phyloP scores from a whole-genome alignment of 2,888 invertebrate genomes.

The Drosophila maculinotata region DNA sequence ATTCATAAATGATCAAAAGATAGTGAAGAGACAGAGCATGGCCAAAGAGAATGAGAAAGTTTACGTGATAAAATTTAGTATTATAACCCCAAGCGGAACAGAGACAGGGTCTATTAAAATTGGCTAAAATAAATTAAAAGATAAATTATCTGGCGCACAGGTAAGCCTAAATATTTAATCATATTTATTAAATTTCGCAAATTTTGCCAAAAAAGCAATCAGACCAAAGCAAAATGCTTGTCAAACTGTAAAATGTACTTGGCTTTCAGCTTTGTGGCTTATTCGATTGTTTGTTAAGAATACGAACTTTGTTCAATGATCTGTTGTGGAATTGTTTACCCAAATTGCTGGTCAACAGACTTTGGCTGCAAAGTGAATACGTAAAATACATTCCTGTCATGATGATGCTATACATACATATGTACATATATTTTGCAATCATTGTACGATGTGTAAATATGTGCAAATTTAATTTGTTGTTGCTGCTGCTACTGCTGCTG shows the following conservation, averaged over 20 bases:
- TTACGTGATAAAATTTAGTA: conserved; percentile 10
- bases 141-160: no score
- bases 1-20: conserved; percentile 35
- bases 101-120: no score
- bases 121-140: no score
- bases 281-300: conserved; percentile 11
- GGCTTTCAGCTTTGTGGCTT: conserved; percentile 8
- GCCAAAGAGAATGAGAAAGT: conserved; percentile 23
- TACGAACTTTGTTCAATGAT: conserved; percentile 40
- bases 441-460: conserved; percentile 40
- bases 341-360: conserved; percentile 25
- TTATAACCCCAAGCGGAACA: no score
- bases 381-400: conserved; percentile 29
- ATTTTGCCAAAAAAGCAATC: neutral
- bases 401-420: no score
- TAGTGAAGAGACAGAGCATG: conserved; percentile 15
- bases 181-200: no score
- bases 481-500: no score
- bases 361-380: conserved; percentile 9
- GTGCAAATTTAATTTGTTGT: conserved; percentile 28
- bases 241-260: conserved; percentile 27
- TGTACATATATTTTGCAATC: conserved; percentile 29
- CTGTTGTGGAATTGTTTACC: conserved; percentile 25
- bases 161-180: no score
- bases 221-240: conserved; percentile 8